A percentile compares a stretch with the other conserved stretches of the same genome.
These are phyloP conservation scores for Cebidichthys violaceus DNA, from an alignment of 2,113 vertebrate genomes.

Conservation along the genomic window DNA sequence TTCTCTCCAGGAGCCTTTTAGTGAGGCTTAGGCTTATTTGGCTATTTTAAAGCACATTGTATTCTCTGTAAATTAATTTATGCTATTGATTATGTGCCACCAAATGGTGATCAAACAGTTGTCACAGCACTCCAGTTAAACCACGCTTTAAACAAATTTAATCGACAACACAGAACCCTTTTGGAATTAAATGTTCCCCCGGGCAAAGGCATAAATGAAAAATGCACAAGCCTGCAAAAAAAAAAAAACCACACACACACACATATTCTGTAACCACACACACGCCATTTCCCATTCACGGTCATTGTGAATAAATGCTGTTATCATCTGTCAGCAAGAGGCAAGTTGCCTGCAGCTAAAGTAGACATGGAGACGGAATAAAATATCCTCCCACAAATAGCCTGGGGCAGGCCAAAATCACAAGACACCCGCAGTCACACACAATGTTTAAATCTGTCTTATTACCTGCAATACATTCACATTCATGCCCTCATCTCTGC, in stretches of 20 bases:
- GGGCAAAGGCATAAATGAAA: conserved; percentile 44
- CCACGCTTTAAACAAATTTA: conserved; percentile 32
- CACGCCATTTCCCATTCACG: conserved; percentile 44
- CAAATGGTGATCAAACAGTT: conserved; percentile 39
- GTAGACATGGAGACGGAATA: conserved; percentile 62
- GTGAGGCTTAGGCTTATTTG: conserved; percentile 32
- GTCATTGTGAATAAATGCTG: conserved; percentile 69
- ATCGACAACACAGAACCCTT: conserved; percentile 22
- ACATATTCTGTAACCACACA: conserved; percentile 13
- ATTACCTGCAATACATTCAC: conserved; percentile 38
- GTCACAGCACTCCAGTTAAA: conserved; percentile 44
- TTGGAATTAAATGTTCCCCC: conserved; percentile 50
- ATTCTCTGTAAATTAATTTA: conserved; percentile 28
- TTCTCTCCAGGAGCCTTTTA: background rate
- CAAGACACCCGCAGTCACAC: background rate
- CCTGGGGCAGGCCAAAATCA: conserved; percentile 52
- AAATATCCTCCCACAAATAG: conserved; percentile 60
- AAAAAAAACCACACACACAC: background rate
- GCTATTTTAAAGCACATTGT: conserved; percentile 42
- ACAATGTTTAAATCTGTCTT: conserved; percentile 54
- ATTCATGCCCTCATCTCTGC: background rate
- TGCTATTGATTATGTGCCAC: conserved; percentile 41
- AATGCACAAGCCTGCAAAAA: conserved; percentile 8
- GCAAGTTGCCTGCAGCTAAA: conserved; percentile 61
- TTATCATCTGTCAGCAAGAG: conserved; percentile 69